phyloP scores from a whole-genome alignment of 2,888 invertebrate genomes.

The Chalcis sispes region DNA sequence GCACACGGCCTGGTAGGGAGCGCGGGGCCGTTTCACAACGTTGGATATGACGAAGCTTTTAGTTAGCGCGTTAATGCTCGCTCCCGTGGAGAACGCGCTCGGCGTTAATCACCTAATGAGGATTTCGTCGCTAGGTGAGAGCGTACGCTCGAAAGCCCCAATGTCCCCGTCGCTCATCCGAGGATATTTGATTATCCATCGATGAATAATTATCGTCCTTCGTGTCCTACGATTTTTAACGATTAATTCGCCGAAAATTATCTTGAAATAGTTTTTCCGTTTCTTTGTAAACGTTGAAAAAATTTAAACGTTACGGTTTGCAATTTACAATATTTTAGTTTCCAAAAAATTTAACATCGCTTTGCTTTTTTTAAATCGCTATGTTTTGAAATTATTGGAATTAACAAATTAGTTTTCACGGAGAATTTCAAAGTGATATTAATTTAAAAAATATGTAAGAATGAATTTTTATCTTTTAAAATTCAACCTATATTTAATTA shows the following conservation, averaged over 20 bases:
- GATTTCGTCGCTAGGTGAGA: conserved; percentile 30
- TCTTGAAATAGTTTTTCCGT: conserved; percentile 4
- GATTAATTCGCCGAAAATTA: conserved; percentile 5
- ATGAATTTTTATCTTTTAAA: no score
- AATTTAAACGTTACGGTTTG: no score
- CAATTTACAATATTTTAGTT: no score
- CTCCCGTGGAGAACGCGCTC: conserved; percentile 23
- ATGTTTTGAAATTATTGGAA: no score
- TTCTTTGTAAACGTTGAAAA: no score
- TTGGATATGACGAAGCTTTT: conserved; percentile 44
- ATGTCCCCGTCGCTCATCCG: background rate
- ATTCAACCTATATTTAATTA: no score
- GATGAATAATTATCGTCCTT: conserved; percentile 45
- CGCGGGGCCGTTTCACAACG: background rate
- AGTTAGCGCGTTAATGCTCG: conserved; percentile 22
- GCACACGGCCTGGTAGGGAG: no score
- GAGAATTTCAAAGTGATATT: no score
- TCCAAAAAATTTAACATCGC: no score
- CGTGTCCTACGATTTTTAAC: conserved; percentile 5
- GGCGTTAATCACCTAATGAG: conserved; percentile 51
- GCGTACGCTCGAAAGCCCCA: background rate
- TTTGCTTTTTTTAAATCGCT: no score
- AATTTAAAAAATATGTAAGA: no score
- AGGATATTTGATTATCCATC: conserved; percentile 45
- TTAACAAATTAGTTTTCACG: no score